Evolutionary conservation across 2,113 vertebrate genomes (phyloP), one percentile per base, ranked within the genome.

Genomic region (Tamias sibiricus): DNA sequence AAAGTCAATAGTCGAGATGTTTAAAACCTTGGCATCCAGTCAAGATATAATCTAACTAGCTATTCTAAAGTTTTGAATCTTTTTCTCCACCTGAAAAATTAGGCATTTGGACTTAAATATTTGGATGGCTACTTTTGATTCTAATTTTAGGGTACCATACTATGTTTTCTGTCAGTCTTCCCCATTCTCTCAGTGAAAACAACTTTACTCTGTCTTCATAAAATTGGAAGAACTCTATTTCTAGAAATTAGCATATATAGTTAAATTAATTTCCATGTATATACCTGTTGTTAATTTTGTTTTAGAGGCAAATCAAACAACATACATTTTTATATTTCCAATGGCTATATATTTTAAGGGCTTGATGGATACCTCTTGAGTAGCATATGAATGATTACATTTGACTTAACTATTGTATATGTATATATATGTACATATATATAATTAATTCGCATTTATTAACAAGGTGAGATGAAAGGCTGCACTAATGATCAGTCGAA

Each of bases 341-440:
- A 30, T 90, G 30, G 8, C 11, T 94, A 9, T 49, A n/a, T 62
- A 26, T 64, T 84, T 64, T 75, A 49, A 91, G 64, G 44, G 0
- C 4, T 83, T 79, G 42, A 72, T 68, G n/a, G 68, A 84, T 75
- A 74, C 16, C 72, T 90, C 8, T 52, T 85, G 52, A 49, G 30
- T 84, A 96, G 83, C 64, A 96, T 84, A 68, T 79, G 20, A 91
- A 72, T 69, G 28, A 66, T 62, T 32, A 40, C 4, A 80, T 87
- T 44, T 80, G 16, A 47, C 26, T 47, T 85, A 81, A 47, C 8
- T 71, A 22, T 28, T 37, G 30, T 66, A 26, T 54, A 13, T 20
- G 12, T 69, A 42, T 71, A 57, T 19, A 17, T 42, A 7, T 8
- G 32, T 26, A 35, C 22, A 20, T 22, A 57, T 57, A 22, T 62